Evolutionary conservation across 2,797 vertebrate genomes (phyloP).

Genomic region (Botia kubotai): DNA sequence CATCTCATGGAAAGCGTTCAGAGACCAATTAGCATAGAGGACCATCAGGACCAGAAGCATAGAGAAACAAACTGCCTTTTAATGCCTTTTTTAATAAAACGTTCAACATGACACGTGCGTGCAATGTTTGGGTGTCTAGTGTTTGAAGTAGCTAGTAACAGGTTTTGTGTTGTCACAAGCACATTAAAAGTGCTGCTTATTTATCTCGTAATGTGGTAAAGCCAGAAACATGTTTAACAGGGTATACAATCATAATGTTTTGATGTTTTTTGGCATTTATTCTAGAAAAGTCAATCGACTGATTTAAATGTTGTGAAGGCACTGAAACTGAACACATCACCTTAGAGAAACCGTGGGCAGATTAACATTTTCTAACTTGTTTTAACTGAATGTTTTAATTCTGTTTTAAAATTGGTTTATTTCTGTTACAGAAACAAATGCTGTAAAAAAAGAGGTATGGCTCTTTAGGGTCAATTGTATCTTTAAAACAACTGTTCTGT

Average conservation of each 20-base stretch:
- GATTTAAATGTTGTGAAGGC: not conserved
- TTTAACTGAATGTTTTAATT: not conserved
- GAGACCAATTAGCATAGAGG: too few relatives aligned
- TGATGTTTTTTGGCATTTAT: not conserved
- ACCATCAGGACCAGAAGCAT: too few relatives aligned
- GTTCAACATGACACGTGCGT: not conserved
- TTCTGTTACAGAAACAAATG: not conserved
- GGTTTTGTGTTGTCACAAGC: not conserved
- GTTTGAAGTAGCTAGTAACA: not conserved
- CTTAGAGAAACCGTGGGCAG: not conserved
- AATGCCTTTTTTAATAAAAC: not conserved
- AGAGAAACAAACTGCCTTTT: not conserved
- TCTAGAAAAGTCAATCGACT: not conserved
- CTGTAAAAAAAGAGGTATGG: not conserved
- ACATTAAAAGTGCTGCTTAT: not conserved
- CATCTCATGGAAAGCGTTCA: too few relatives aligned
- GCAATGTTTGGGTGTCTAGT: not conserved
- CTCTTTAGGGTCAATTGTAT: not conserved
- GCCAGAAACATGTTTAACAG: slow-evolving; percentile 2
- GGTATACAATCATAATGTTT: not conserved
- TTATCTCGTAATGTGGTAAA: not conserved
- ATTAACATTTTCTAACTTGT: not conserved
- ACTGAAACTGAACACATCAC: not conserved
- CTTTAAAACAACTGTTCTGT: not conserved
- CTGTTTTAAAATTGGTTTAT: not conserved